phyloP scores from a whole-genome alignment of 23 tunicate species.

The Halocynthia aurantium region DNA sequence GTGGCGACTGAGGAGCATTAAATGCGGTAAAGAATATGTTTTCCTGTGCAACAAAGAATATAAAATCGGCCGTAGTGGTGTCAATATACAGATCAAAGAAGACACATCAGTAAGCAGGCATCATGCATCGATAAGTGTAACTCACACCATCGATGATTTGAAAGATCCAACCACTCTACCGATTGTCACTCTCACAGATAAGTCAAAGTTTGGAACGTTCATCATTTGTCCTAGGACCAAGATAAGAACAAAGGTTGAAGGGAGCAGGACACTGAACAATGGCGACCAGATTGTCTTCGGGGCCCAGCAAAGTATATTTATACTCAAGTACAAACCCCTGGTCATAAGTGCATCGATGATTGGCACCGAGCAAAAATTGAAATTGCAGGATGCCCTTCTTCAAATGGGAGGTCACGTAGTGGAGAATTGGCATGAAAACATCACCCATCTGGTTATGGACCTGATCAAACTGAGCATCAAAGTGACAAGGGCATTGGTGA shows the following conservation, averaged over 20 bases:
- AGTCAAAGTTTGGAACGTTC: constrained; percentile 68
- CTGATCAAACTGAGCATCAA: constrained; percentile 40
- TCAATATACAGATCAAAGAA: constrained; percentile 37
- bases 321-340: constrained; percentile 10
- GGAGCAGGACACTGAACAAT: not conserved
- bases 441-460: constrained; percentile 48
- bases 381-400: constrained; percentile 10
- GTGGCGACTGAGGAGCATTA: not conserved
- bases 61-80: constrained; percentile 26
- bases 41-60: constrained; percentile 13
- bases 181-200: constrained; percentile 23
- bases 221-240: constrained; percentile 12
- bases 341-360: constrained; percentile 29
- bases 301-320: constrained; percentile 34
- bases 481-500: constrained; percentile 54
- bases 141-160: not conserved
- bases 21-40: not conserved
- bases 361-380: not conserved
- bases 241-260: constrained; percentile 20
- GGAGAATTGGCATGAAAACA: constrained; percentile 33
- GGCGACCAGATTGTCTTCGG: constrained; percentile 53
- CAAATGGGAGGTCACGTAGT: constrained; percentile 33
- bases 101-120: constrained; percentile 75
- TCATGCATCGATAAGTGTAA: constrained; percentile 38
- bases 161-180: not conserved